These are phyloP conservation scores for Dreissena polymorpha DNA, from an alignment of 1,140 invertebrate genomes.

Conservation along the genomic window DNA sequence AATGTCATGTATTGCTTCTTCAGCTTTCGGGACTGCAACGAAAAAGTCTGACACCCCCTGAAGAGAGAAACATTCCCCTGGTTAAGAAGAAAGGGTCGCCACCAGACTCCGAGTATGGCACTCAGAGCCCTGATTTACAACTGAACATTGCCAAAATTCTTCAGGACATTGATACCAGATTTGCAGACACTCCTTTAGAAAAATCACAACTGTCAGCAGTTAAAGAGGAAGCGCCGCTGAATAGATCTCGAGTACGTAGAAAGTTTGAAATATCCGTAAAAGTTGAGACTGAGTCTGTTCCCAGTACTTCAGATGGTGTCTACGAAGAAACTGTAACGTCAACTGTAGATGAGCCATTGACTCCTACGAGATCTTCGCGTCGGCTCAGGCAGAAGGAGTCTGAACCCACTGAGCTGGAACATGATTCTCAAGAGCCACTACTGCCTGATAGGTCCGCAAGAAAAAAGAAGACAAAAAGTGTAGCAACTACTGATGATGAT, in stretches of 20 bases:
- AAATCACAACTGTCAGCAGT: background rate
- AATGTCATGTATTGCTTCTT: no score
- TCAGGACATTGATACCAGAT: slow-evolving; percentile 27
- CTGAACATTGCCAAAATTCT: slow-evolving; percentile 17
- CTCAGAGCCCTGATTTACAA: background rate
- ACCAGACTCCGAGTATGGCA: slow-evolving; percentile 22
- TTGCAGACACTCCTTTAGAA: slow-evolving; percentile 34
- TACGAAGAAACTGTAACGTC: no score
- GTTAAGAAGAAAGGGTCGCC: slow-evolving; percentile 43
- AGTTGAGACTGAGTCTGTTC: slow-evolving; percentile 1
- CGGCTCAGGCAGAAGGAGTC: background rate
- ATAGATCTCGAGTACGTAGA: background rate
- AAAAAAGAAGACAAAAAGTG: background rate
- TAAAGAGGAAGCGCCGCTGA: no score
- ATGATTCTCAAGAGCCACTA: background rate
- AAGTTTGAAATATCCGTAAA: slow-evolving; percentile 18
- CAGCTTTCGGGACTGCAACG: background rate
- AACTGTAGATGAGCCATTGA: background rate
- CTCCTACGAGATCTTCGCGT: slow-evolving; percentile 31
- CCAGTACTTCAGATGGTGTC: background rate
- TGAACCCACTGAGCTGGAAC: background rate
- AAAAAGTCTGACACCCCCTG: slow-evolving; percentile 3
- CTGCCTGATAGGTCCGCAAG: slow-evolving; percentile 33
- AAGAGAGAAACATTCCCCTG: background rate
- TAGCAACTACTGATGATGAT: background rate